Conservation (phyloP, 2,888 invertebrate genomes). For the Iselma pallidipennis region DNA sequence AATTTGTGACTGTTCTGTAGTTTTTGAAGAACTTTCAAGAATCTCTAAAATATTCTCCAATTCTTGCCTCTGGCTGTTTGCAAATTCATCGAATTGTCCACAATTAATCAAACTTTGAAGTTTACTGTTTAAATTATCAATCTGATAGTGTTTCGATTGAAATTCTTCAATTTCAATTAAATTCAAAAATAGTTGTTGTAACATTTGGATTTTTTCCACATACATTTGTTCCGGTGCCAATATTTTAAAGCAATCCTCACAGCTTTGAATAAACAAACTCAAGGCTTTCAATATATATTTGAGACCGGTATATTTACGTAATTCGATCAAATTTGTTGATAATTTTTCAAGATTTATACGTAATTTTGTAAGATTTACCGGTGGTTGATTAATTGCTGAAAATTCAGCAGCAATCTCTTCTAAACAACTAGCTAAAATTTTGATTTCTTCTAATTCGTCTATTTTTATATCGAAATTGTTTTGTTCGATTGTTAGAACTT, state of each 20-base stretch:
- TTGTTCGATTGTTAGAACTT: constrained; percentile 47
- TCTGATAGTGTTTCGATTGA: background rate
- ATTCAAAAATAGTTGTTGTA: background rate
- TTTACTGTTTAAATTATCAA: constrained; percentile 6
- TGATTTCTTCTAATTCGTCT: constrained; percentile 30
- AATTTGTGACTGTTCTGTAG: constrained; percentile 3
- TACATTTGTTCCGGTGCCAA: background rate
- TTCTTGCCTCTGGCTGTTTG: background rate
- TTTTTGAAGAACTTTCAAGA: constrained; percentile 2
- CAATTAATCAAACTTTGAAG: background rate
- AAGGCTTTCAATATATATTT: constrained; percentile 20
- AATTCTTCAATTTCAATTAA: background rate
- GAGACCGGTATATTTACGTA: background rate
- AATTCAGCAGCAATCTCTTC: constrained; percentile 23
- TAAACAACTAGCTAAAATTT: constrained; percentile 27
- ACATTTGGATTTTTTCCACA: background rate
- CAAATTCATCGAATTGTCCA: constrained; percentile 3
- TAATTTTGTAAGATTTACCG: background rate
- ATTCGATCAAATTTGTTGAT: constrained; percentile 1
- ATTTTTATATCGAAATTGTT: constrained; percentile 44
- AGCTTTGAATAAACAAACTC: constrained; percentile 8
- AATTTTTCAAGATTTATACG: background rate
- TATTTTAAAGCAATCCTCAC: background rate
- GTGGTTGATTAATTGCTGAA: constrained; percentile 6
- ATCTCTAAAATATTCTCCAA: background rate